Conservation (phyloP, 2,797 vertebrate genomes). For the Clamator glandarius region DNA sequence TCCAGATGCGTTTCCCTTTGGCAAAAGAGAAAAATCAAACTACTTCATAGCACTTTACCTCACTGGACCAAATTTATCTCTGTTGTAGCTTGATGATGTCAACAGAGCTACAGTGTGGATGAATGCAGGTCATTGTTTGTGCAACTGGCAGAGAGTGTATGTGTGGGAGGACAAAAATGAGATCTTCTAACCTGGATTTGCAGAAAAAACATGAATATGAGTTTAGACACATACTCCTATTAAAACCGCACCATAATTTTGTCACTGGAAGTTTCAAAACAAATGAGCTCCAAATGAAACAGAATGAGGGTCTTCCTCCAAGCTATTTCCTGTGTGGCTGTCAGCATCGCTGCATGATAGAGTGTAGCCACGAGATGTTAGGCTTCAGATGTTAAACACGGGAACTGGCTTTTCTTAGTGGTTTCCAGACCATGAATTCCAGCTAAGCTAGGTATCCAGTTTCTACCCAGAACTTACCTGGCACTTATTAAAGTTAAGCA, state of each 20-base stretch:
- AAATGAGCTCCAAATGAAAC: conserved; percentile 69
- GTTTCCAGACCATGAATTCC: conserved; percentile 66
- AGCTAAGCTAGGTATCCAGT: conserved; percentile 53
- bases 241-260: conserved; percentile 66
- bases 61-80: conserved; percentile 2
- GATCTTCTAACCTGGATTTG: conserved; percentile 47
- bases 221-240: conserved; percentile 58
- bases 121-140: conserved; percentile 63
- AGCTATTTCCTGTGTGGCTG: conserved; percentile 9
- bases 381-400: conserved; percentile 34
- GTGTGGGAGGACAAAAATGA: conserved; percentile 64
- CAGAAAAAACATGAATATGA: conserved; percentile 36
- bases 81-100: conserved; percentile 44
- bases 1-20: conserved; percentile 21
- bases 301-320: conserved; percentile 62
- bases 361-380: conserved; percentile 22
- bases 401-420: conserved; percentile 50
- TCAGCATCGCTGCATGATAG: conserved; percentile 14
- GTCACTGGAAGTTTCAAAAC: conserved; percentile 68
- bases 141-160: conserved; percentile 16
- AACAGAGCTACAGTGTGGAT: conserved; percentile 35
- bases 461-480: conserved; percentile 62
- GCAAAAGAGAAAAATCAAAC: conserved; percentile 37
- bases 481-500: neutral
- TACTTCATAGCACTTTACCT: conserved; percentile 20